phyloP scores from a whole-genome alignment of 2,888 invertebrate genomes.

The Nephrotoma appendiculata region DNA sequence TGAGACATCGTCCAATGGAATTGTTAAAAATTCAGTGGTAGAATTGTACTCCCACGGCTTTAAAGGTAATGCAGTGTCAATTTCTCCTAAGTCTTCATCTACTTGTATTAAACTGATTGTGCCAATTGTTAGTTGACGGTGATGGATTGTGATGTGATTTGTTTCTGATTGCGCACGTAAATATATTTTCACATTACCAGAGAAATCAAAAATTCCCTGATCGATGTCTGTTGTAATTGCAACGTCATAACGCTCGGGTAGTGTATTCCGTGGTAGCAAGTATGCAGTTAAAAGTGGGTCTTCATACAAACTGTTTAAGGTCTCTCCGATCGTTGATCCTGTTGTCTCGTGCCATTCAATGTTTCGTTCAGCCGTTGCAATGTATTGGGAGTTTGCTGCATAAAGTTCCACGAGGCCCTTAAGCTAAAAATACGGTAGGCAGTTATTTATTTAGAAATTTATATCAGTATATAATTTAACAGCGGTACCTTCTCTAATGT shows the following conservation, averaged over 20 bases:
- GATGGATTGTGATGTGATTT: constrained; percentile 20
- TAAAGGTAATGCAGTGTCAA: not conserved
- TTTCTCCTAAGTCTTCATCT: not conserved
- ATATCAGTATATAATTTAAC: not conserved
- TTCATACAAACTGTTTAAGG: too few relatives aligned
- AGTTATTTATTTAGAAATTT: not conserved
- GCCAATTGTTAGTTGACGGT: constrained; percentile 16
- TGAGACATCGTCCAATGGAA: not conserved
- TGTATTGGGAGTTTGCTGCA: too few relatives aligned
- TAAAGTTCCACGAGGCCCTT: too few relatives aligned
- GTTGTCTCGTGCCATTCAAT: too few relatives aligned
- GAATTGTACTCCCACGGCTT: not conserved
- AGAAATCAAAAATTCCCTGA: constrained; percentile 17
- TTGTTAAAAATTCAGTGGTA: constrained; percentile 21
- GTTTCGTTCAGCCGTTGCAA: too few relatives aligned
- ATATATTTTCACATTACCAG: constrained; percentile 20
- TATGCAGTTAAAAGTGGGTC: not conserved
- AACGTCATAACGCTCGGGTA: constrained; percentile 37
- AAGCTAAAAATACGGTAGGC: not conserved
- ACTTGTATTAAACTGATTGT: constrained; percentile 15
- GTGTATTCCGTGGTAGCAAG: constrained; percentile 36
- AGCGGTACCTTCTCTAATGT: not conserved
- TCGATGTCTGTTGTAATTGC: constrained; percentile 22
- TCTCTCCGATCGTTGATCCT: too few relatives aligned
- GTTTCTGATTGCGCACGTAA: constrained; percentile 8